A percentile compares a stretch with the other conserved stretches of the same genome.
phyloP scores from a whole-genome alignment of 2,113 vertebrate genomes.

The Ellobius talpinus region DNA sequence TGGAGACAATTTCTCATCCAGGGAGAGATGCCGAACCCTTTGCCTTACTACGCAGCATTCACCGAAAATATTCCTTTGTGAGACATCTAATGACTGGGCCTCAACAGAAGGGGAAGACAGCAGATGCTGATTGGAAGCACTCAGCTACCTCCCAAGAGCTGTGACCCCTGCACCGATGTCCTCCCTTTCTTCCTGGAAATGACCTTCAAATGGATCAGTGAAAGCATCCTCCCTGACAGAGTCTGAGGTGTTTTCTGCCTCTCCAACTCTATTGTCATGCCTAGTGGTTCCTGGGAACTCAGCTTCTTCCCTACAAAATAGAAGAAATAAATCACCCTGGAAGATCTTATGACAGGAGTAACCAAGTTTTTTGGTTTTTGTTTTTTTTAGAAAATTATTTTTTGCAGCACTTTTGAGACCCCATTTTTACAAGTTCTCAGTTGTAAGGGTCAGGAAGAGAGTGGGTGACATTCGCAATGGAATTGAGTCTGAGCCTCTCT shows the following conservation, averaged over 20 bases:
- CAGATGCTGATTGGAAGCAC: not conserved
- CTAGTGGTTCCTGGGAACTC: not conserved
- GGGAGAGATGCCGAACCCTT: not conserved
- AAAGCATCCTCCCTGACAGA: not conserved
- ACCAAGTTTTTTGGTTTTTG: not conserved
- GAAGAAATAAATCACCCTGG: not conserved
- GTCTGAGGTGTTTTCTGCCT: not conserved
- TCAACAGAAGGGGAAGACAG: not conserved
- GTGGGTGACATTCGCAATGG: not conserved
- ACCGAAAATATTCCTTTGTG: not conserved
- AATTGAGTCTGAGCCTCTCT: not conserved
- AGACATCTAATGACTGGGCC: not conserved
- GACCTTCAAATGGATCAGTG: not conserved
- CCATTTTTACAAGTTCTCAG: not conserved
- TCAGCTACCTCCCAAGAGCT: conserved; percentile 20
- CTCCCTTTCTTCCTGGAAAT: not conserved
- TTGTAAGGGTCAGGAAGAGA: not conserved
- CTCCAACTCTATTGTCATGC: not conserved
- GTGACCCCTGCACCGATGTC: not conserved
- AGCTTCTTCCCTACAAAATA: not conserved
- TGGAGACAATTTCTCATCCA: conserved; percentile 32
- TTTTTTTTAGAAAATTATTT: not conserved
- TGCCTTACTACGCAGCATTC: not conserved
- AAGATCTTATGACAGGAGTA: not conserved
- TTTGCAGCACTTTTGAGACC: not conserved